Base-by-base conservation (phyloP, 2,113 vertebrate species). In the Oenanthe oenanthe region DNA sequence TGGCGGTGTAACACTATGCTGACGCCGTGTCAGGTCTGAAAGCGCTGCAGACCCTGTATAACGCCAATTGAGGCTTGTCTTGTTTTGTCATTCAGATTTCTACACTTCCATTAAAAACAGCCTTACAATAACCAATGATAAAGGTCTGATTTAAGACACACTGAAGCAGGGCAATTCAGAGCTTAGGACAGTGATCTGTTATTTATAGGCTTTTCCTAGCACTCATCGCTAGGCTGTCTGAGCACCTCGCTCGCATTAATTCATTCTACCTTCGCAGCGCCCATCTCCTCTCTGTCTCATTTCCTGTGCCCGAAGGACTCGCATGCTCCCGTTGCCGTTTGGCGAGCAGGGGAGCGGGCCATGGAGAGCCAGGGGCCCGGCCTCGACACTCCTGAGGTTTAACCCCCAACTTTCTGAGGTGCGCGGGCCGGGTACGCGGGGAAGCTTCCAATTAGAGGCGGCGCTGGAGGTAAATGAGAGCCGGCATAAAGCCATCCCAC, bases 1-100 rank as follows among this genome's bases (percentile, higher is more conserved):
- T 24, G 83, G 89, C 68, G 63, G 89, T 91, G 62, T 91, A 89
- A 96, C 92, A 93, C 89, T 94, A n/a, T 92, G 93, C 79, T 88
- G 95, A 91, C 54, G 86, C 68, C 45, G 85, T 74, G 82, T 95
- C 91, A 92, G 92, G 87, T 72, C 86, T 94, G 93, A 92, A 73
- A 88, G 88, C 78, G 48, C 83, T 20, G 89, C 74, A 80, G 89
- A 81, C 93, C 80, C 96, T 38, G 72, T 82, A 31, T 84, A 91
- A 97, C 79, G 93, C 93, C 92, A 54, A 92, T 45, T 61, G 94
- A 95, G 84, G 93, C 91, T 96, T 88, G 96, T 71, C 92, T 93
- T 86, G 96, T 95, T 96, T 96, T 97, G 96, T 97, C 95, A 97
- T 97, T 97, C 91, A 96, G 95, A 95, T 96, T 95, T 97, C 91